A percentile compares a stretch with the other conserved stretches of the same genome.
phyloP scores from a whole-genome alignment of 2,113 vertebrate genomes.

The Odontophorus gujanensis region DNA sequence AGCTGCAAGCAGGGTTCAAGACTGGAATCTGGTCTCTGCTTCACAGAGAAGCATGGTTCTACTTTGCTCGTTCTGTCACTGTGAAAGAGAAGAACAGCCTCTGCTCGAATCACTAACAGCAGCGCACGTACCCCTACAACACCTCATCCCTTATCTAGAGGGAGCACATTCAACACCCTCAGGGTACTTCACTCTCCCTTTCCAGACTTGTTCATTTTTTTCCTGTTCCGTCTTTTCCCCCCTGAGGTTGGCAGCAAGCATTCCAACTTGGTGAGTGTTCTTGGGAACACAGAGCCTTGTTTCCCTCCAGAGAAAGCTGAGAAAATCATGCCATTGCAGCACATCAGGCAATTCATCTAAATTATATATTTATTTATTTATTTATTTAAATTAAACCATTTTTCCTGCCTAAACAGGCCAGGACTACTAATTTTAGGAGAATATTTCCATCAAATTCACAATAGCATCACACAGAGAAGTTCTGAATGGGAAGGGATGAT shows the following conservation, averaged over 20 bases:
- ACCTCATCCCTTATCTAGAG: not conserved
- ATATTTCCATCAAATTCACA: not conserved
- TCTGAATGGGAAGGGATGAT: not conserved
- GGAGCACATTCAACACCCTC: not conserved
- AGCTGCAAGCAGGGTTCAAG: slow-evolving; percentile 2
- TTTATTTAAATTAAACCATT: not conserved
- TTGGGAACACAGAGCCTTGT: not conserved
- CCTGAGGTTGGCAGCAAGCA: not conserved
- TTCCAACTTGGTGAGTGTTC: not conserved
- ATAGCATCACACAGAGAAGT: not conserved
- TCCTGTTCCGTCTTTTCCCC: not conserved
- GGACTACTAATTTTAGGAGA: not conserved
- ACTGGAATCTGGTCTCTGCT: not conserved
- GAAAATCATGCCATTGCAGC: not conserved
- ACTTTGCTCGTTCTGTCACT: slow-evolving; percentile 9
- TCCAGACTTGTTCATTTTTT: not conserved
- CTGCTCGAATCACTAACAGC: not conserved
- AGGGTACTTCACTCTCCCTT: not conserved
- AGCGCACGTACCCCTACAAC: not conserved
- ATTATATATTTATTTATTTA: fast-evolving
- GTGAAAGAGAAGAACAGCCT: not conserved
- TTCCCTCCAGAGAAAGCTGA: not conserved
- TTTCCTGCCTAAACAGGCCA: not conserved
- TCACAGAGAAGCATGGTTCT: not conserved
- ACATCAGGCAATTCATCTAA: not conserved